Percentiles rank a stretch among this genome's conserved stretches.
phyloP scores from a whole-genome alignment of 2,797 vertebrate genomes.

The Fistularia commersonii region DNA sequence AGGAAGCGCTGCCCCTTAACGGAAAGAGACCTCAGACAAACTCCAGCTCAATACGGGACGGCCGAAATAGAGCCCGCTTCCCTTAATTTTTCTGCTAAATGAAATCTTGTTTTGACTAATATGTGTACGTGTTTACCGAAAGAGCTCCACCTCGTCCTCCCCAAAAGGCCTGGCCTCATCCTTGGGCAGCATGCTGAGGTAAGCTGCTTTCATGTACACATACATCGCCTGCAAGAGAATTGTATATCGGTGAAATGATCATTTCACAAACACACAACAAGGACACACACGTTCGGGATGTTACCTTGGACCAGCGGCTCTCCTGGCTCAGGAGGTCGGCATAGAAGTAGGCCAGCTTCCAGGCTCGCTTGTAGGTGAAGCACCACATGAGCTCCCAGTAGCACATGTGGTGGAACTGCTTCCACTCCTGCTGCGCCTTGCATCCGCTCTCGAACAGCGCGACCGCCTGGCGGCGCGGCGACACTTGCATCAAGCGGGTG shows the following conservation, averaged over 20 bases:
- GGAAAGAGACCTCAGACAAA: too few relatives aligned
- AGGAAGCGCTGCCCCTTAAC: too few relatives aligned
- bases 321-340: slow-evolving; percentile 85
- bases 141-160: slow-evolving; percentile 80
- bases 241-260: not conserved
- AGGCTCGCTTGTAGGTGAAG: slow-evolving; percentile 79
- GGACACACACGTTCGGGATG: too few relatives aligned
- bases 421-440: slow-evolving; percentile 83
- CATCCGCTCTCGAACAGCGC: slow-evolving; percentile 81
- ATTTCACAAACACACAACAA: not conserved
- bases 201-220: slow-evolving; percentile 86
- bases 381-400: slow-evolving; percentile 92
- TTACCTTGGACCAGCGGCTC: slow-evolving; percentile 85
- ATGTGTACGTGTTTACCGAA: slow-evolving; percentile 67
- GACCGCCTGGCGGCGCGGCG: slow-evolving; percentile 69
- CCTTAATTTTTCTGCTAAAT: too few relatives aligned
- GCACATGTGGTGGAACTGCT: slow-evolving; percentile 90
- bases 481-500: too few relatives aligned
- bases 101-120: not conserved
- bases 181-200: slow-evolving; percentile 81
- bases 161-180: slow-evolving; percentile 79
- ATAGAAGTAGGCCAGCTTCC: slow-evolving; percentile 87
- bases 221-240: slow-evolving; percentile 78
- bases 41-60: too few relatives aligned
- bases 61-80: too few relatives aligned